Conservation (phyloP, 2,113 vertebrate species). For the Crotalus tigris region DNA sequence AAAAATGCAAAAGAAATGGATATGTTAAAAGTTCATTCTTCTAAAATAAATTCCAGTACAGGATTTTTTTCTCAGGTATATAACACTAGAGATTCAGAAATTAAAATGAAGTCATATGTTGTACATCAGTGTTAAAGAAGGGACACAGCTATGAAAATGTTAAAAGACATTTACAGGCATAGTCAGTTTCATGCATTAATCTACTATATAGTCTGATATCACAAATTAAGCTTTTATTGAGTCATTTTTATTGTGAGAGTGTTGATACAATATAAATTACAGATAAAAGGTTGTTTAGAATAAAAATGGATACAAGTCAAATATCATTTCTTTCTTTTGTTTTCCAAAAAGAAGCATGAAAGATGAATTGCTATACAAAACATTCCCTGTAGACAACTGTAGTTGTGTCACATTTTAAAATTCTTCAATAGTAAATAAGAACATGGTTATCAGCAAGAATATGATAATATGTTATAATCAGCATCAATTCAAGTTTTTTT, state of each 20-base stretch:
- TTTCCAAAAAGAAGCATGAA: neutral
- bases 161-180: neutral
- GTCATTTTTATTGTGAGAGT: neutral
- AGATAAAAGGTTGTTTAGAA: neutral
- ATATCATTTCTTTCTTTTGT: neutral
- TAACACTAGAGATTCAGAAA: neutral
- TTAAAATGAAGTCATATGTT: neutral
- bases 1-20: neutral
- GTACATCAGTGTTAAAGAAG: neutral
- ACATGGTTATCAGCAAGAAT: neutral
- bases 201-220: neutral
- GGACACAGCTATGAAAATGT: neutral
- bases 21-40: neutral
- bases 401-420: slow-evolving; percentile 13
- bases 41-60: neutral
- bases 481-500: slow-evolving; percentile 24
- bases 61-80: neutral
- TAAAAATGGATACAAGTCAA: neutral
- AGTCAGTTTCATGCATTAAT: neutral
- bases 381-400: neutral
- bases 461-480: slow-evolving; percentile 11
- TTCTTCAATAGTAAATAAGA: slow-evolving; percentile 2
- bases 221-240: neutral
- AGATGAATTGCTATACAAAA: slow-evolving; percentile 1
- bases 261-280: neutral